phyloP scores from a whole-genome alignment of 2,113 vertebrate species.

The Upupa epops region DNA sequence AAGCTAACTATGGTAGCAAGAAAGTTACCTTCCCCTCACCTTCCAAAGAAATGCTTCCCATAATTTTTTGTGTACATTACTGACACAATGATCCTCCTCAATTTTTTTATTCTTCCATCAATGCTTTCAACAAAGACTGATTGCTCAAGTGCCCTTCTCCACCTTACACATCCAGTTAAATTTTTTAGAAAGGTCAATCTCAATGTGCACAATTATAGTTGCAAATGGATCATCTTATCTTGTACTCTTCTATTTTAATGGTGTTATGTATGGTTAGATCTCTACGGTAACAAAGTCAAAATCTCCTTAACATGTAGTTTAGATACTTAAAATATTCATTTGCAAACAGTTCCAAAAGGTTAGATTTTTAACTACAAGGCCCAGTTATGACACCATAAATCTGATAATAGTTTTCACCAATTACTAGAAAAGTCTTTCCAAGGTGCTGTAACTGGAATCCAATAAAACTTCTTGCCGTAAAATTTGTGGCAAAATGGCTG shows the following conservation, averaged over 20 bases:
- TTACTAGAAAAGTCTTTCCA: conserved; percentile 26
- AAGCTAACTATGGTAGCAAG: neutral
- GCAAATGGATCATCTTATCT: conserved; percentile 28
- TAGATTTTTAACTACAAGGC: neutral
- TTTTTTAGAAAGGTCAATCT: conserved; percentile 46
- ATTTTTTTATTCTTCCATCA: conserved; percentile 42
- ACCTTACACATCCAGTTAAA: conserved; percentile 18
- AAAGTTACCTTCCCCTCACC: neutral
- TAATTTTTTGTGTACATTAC: neutral
- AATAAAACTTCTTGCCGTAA: neutral
- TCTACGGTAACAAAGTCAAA: conserved; percentile 40
- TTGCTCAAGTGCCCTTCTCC: conserved; percentile 14
- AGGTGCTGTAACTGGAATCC: neutral
- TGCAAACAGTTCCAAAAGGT: conserved; percentile 11
- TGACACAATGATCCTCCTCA: neutral
- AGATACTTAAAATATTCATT: conserved; percentile 39
- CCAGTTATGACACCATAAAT: conserved; percentile 7
- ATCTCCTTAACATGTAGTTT: neutral
- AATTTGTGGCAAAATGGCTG: neutral
- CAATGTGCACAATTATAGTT: conserved; percentile 15
- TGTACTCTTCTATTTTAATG: conserved; percentile 43
- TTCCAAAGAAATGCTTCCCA: neutral
- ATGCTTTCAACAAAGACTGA: conserved; percentile 43
- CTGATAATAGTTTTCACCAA: neutral
- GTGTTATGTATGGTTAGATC: neutral